Conservation (phyloP, 2,797 vertebrate species). For the Pelodytes ibericus region DNA sequence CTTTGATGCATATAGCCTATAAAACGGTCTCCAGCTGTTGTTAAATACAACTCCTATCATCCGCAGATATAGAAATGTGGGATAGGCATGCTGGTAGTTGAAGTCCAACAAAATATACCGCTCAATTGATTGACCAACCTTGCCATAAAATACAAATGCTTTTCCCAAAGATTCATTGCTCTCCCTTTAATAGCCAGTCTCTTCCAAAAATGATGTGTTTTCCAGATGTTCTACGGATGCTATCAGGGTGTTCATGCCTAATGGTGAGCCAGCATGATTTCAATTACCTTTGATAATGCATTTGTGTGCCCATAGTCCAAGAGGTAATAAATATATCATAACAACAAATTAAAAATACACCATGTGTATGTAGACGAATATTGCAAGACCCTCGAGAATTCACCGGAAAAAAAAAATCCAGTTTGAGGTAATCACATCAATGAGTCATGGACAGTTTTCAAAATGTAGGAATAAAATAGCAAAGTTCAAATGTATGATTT, state of each 20-base stretch:
- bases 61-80: not conserved
- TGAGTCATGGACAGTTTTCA: constrained; percentile 44
- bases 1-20: not conserved
- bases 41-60: not conserved
- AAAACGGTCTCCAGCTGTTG: not conserved
- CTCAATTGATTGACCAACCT: not conserved
- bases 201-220: constrained; percentile 41
- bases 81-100: not conserved
- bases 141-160: constrained; percentile 19
- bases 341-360: constrained; percentile 49
- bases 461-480: constrained; percentile 51
- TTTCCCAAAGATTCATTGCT: constrained; percentile 18
- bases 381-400: constrained; percentile 34
- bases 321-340: constrained; percentile 55
- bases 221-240: constrained; percentile 47
- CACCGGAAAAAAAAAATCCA: constrained; percentile 39
- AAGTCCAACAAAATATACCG: not conserved
- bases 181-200: constrained; percentile 27
- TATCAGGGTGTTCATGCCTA: constrained; percentile 46
- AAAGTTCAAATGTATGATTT: constrained; percentile 48
- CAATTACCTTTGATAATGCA: constrained; percentile 45
- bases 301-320: constrained; percentile 31
- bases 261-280: constrained; percentile 44
- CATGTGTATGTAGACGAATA: constrained; percentile 43
- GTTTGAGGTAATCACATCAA: constrained; percentile 54